These are phyloP conservation scores for Bellardia pandia DNA, from an alignment of 2,888 invertebrate genomes.

Conservation along the genomic window DNA sequence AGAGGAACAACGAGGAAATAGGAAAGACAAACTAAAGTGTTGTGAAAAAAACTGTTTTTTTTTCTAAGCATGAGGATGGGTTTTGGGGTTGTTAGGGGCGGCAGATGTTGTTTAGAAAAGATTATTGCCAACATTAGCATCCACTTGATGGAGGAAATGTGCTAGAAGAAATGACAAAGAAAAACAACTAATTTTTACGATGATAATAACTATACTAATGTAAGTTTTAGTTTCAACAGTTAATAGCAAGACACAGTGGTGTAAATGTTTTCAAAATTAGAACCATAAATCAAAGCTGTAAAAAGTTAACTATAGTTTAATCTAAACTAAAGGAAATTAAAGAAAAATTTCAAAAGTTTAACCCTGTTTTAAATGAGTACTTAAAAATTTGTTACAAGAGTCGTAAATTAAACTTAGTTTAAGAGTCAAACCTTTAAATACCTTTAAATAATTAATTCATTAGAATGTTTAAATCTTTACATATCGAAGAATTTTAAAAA, in stretches of 20 bases:
- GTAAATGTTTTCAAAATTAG: too few species aligned
- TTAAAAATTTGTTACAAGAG: not conserved
- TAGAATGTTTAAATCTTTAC: too few species aligned
- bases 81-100: too few species aligned
- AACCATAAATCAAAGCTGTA: too few species aligned
- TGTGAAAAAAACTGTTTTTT: not conserved
- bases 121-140: conserved; percentile 6
- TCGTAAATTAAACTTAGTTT: not conserved
- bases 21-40: not conserved
- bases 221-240: not conserved
- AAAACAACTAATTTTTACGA: conserved; percentile 11
- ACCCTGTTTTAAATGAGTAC: too few species aligned
- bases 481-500: too few species aligned
- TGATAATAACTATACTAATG: not conserved
- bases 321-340: too few species aligned
- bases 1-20: not conserved
- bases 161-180: not conserved
- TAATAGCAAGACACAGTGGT: not conserved
- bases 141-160: conserved; percentile 13
- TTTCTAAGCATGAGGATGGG: not conserved
- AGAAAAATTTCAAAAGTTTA: too few species aligned
- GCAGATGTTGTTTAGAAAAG: not conserved
- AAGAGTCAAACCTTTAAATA: not conserved
- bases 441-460: too few species aligned
- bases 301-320: too few species aligned